phyloP scores from a whole-genome alignment of 2,113 vertebrate genomes.

The Perognathus longimembris region DNA sequence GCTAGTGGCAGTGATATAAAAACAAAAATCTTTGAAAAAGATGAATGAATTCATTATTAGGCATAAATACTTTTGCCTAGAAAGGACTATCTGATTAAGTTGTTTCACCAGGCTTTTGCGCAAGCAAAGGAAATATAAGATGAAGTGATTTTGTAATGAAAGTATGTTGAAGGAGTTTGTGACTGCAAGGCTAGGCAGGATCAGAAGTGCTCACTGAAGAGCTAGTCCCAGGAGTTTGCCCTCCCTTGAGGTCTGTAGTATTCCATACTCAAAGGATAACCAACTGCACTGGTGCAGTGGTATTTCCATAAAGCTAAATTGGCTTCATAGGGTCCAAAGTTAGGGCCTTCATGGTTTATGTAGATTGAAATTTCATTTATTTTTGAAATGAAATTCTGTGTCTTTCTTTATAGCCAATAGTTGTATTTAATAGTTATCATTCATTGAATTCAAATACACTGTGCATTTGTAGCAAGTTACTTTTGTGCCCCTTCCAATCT shows the following conservation, averaged over 20 bases:
- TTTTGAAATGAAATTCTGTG: background rate
- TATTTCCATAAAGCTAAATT: background rate
- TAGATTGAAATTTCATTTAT: background rate
- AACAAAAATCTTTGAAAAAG: background rate
- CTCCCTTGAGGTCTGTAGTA: background rate
- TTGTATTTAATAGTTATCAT: background rate
- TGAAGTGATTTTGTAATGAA: background rate
- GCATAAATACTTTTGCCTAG: background rate
- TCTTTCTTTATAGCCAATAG: background rate
- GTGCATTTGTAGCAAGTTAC: background rate
- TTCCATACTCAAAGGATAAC: background rate
- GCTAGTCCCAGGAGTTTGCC: rapidly evolving
- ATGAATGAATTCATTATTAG: background rate
- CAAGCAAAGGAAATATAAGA: background rate
- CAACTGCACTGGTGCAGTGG: background rate
- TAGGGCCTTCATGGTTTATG: background rate
- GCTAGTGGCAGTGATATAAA: background rate
- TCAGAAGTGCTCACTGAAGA: background rate
- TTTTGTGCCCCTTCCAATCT: background rate
- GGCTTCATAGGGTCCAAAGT: background rate
- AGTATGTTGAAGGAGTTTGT: background rate
- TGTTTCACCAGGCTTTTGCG: background rate
- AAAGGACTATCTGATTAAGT: background rate
- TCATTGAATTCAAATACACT: background rate
- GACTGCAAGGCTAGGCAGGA: background rate